Conservation (phyloP, 2,113 vertebrate genomes). For the Neodontobutis hainanensis region DNA sequence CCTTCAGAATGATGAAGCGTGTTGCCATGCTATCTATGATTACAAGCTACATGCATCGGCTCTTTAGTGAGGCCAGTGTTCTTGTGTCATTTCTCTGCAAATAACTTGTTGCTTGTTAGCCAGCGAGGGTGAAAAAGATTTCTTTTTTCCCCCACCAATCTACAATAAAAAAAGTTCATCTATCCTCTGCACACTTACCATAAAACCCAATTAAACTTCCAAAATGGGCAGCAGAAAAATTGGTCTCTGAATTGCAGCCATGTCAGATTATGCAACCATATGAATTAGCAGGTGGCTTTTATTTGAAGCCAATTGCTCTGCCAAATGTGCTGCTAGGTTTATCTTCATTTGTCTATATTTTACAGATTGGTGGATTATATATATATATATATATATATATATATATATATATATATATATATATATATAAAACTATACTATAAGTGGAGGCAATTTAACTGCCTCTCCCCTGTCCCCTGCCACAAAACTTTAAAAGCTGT, state of each 20-base stretch:
- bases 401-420: too few species aligned
- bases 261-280: constrained; percentile 41
- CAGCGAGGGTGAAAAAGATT: too few species aligned
- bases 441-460: constrained; percentile 14
- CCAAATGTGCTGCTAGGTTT: constrained; percentile 33
- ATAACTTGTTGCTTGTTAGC: constrained; percentile 16
- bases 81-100: constrained; percentile 6
- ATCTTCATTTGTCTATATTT: constrained; percentile 39
- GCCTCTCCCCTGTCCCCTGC: neutral
- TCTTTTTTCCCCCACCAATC: neutral
- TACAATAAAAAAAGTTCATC: constrained; percentile 17
- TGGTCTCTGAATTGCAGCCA: constrained; percentile 32
- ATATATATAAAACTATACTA: neutral
- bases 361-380: constrained; percentile 10
- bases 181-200: constrained; percentile 22
- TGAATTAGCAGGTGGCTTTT: constrained; percentile 53
- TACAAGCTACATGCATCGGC: constrained; percentile 23
- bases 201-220: constrained; percentile 33
- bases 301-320: constrained; percentile 33
- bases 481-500: constrained; percentile 18
- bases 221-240: constrained; percentile 20
- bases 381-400: too few species aligned
- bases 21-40: constrained; percentile 28
- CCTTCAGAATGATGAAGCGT: constrained; percentile 19
- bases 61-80: constrained; percentile 3